phyloP scores from a whole-genome alignment of 2,797 vertebrate genomes.

The Darevskia nairensis region DNA sequence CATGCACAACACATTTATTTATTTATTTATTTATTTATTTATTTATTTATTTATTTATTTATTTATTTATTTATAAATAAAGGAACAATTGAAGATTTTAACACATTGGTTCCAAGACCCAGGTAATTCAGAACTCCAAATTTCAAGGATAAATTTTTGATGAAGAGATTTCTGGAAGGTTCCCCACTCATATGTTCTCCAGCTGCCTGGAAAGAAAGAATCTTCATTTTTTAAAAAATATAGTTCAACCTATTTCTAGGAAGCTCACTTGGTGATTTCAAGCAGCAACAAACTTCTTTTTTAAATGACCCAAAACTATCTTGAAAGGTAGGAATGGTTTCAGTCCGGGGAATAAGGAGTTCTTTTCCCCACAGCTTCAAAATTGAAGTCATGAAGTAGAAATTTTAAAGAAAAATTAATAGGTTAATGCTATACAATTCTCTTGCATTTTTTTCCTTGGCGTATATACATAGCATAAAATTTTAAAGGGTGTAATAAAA shows the following conservation, averaged over 20 bases:
- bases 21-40: not conserved
- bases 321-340: not conserved
- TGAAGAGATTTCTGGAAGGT: not conserved
- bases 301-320: not conserved
- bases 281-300: not conserved
- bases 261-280: not conserved
- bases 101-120: not conserved
- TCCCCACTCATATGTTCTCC: not conserved
- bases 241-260: not conserved
- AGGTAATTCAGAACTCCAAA: not conserved
- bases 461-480: constrained; percentile 12
- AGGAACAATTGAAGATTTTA: not conserved
- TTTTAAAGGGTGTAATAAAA: constrained; percentile 12
- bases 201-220: not conserved
- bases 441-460: not conserved
- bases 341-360: not conserved
- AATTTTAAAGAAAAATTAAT: not conserved
- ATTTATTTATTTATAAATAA: not conserved
- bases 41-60: not conserved
- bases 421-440: not conserved
- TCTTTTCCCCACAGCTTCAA: not conserved
- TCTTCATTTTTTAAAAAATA: not conserved
- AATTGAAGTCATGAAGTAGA: constrained; percentile 20
- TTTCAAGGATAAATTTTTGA: not conserved
- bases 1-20: no score